phyloP scores from a whole-genome alignment of 2,113 vertebrate species.

The Eulacestoma nigropectus region DNA sequence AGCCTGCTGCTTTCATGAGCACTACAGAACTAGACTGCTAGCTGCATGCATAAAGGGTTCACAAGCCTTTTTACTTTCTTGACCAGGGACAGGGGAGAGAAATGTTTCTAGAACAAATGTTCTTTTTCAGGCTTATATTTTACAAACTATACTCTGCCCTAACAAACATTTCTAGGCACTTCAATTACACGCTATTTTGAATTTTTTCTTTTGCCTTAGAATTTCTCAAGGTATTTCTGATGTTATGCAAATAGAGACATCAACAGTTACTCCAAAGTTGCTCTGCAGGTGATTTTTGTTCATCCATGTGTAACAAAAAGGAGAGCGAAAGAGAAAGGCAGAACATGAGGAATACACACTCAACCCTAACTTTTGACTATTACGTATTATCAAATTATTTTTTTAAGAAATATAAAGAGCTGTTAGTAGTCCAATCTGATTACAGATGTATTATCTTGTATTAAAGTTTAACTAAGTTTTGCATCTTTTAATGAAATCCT shows the following conservation, averaged over 20 bases:
- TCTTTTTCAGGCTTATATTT: neutral
- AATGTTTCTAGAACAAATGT: neutral
- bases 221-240: neutral
- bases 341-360: neutral
- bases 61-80: neutral
- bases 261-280: neutral
- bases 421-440: neutral
- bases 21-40: neutral
- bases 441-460: neutral
- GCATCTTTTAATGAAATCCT: neutral
- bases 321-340: neutral
- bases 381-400: neutral
- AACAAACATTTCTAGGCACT: neutral
- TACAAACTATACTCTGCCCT: neutral
- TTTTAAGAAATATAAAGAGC: neutral
- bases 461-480: neutral
- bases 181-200: neutral
- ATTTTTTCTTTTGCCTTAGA: neutral
- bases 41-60: neutral
- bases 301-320: neutral
- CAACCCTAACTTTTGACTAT: neutral
- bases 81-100: fast-evolving
- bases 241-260: neutral
- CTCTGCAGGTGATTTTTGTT: neutral
- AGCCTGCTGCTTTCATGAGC: neutral